These are phyloP conservation scores for Clusia tigrina DNA, from an alignment of 2,888 invertebrate species.

Conservation along the genomic window DNA sequence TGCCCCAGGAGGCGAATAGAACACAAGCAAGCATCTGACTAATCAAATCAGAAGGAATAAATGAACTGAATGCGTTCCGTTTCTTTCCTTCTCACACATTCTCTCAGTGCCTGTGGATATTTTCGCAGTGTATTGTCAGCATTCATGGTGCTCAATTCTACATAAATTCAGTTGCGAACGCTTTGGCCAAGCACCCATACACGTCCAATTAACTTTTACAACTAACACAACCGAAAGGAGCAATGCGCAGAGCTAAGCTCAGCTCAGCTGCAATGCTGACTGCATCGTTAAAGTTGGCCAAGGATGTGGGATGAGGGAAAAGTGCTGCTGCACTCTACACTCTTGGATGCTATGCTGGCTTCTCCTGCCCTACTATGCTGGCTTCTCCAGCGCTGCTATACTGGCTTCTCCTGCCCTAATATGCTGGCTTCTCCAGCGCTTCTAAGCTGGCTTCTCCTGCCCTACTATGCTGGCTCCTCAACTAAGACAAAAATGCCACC, in stretches of 20 bases:
- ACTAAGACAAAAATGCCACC: not conserved
- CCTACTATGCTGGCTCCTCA: not conserved
- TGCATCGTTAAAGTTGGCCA: not conserved
- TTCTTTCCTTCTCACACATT: not conserved
- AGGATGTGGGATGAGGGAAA: too few species aligned
- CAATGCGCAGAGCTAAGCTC: not conserved
- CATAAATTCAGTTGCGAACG: not conserved
- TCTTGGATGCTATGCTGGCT: too few species aligned
- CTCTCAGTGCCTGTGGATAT: not conserved
- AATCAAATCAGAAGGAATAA: too few species aligned
- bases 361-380: too few species aligned
- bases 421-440: too few species aligned
- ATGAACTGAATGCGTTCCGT: too few species aligned
- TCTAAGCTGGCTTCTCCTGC: not conserved
- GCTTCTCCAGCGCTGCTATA: too few species aligned
- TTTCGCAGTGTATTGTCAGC: not conserved
- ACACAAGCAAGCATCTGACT: too few species aligned
- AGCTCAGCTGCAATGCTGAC: not conserved
- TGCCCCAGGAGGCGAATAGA: too few species aligned
- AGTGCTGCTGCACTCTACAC: too few species aligned
- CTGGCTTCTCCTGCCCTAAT: too few species aligned
- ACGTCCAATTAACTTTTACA: conserved; percentile 5
- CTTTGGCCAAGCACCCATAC: not conserved
- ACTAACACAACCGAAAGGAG: not conserved
- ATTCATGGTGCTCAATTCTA: too few species aligned